Percentiles rank a stretch among this genome's conserved stretches.
phyloP scores from a whole-genome alignment of 2,888 invertebrate genomes.

The Polydrusus pterygomalis region DNA sequence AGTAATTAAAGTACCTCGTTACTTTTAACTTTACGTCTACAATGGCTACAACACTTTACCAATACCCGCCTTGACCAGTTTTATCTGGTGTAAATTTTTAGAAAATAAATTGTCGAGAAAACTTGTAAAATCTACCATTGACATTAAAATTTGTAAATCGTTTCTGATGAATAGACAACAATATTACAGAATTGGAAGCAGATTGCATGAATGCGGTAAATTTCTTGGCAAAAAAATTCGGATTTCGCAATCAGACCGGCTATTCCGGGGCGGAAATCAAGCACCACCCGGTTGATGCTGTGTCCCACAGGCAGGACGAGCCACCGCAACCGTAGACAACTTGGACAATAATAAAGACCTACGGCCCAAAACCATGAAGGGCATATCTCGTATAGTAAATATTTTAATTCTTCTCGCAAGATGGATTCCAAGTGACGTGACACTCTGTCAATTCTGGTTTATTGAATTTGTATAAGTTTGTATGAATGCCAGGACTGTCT shows the following conservation, averaged over 20 bases:
- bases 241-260: slow-evolving; percentile 53
- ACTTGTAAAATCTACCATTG: not conserved
- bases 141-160: slow-evolving; percentile 28
- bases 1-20: too few relatives aligned
- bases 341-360: slow-evolving; percentile 44
- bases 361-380: slow-evolving; percentile 25
- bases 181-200: slow-evolving; percentile 37
- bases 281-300: slow-evolving; percentile 38
- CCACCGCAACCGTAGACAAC: slow-evolving; percentile 51
- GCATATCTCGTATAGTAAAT: too few relatives aligned
- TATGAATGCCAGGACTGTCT: too few relatives aligned
- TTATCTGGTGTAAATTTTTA: too few relatives aligned
- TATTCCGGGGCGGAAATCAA: slow-evolving; percentile 52
- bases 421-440: too few relatives aligned
- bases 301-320: slow-evolving; percentile 47
- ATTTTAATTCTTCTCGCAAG: too few relatives aligned
- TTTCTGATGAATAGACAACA: slow-evolving; percentile 37
- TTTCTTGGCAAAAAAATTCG: slow-evolving; percentile 46
- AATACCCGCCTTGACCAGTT: too few relatives aligned
- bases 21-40: too few relatives aligned
- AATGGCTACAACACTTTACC: too few relatives aligned
- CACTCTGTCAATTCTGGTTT: too few relatives aligned
- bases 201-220: slow-evolving; percentile 46
- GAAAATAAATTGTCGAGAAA: not conserved
- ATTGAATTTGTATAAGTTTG: too few relatives aligned